A percentile compares a stretch with the other conserved stretches of the same genome.
These are phyloP conservation scores for Cantharis rustica DNA, from an alignment of 2,888 invertebrate species.

Conservation along the genomic window DNA sequence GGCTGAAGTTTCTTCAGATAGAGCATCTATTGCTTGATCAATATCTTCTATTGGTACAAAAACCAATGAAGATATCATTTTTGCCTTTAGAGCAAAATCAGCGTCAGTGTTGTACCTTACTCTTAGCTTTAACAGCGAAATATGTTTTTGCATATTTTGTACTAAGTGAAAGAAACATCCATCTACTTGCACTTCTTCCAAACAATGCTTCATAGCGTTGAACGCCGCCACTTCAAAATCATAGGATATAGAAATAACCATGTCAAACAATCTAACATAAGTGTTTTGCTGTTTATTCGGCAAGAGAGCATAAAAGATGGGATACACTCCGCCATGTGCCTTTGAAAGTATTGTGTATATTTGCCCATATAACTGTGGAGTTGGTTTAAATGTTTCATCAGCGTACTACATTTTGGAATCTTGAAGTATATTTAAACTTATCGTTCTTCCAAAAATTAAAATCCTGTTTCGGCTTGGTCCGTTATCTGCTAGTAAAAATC, in stretches of 20 bases:
- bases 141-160: slow-evolving; percentile 10
- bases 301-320: slow-evolving; percentile 11
- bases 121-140: background rate
- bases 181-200: background rate
- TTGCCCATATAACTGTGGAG: too few relatives aligned
- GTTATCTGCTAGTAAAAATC: too few relatives aligned
- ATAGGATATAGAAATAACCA: background rate
- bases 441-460: too few relatives aligned
- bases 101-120: background rate
- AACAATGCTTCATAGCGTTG: slow-evolving; percentile 4
- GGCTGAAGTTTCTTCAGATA: background rate
- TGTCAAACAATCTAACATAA: background rate
- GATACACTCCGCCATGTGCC: too few relatives aligned
- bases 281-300: background rate
- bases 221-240: slow-evolving; percentile 10
- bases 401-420: too few relatives aligned
- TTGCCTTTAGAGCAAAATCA: background rate
- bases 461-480: too few relatives aligned
- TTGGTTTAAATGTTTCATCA: too few relatives aligned
- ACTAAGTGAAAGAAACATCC: slow-evolving; percentile 12
- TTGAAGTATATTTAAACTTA: too few relatives aligned
- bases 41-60: background rate
- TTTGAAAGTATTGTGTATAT: too few relatives aligned
- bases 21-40: too few relatives aligned
- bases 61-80: background rate